phyloP scores from a whole-genome alignment of 37 sponge, comb jelly and placozoan species.

The Chondrosia reniformis region DNA sequence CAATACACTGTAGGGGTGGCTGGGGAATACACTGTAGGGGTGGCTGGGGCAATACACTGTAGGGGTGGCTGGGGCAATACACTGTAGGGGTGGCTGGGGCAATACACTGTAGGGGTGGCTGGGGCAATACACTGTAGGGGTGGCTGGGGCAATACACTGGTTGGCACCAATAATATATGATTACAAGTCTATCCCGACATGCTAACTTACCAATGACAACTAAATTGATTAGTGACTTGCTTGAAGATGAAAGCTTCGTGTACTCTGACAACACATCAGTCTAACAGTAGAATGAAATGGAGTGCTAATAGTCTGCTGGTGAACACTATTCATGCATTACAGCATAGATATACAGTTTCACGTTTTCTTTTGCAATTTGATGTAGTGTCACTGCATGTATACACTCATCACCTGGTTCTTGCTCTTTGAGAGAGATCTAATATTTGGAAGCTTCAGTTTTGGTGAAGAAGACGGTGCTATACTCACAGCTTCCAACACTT shows the following conservation, averaged over 20 bases:
- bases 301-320: background rate
- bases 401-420: background rate
- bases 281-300: background rate
- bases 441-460: background rate
- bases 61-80: too few relatives aligned
- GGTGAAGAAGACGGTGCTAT: background rate
- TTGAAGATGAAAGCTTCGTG: constrained; percentile 36
- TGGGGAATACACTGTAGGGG: too few relatives aligned
- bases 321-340: background rate
- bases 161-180: too few relatives aligned
- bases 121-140: too few relatives aligned
- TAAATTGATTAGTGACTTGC: constrained; percentile 72
- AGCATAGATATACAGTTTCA: background rate
- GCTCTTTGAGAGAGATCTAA: background rate
- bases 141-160: too few relatives aligned
- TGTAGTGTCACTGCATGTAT: too few relatives aligned
- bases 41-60: too few relatives aligned
- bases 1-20: too few relatives aligned
- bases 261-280: constrained; percentile 72
- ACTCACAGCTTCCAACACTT: background rate
- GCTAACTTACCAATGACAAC: constrained; percentile 74
- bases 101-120: too few relatives aligned
- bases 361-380: background rate
- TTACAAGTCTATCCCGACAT: too few relatives aligned
- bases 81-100: too few relatives aligned